Evolutionary conservation across 2,113 vertebrate species (phyloP), one percentile per base, ranked within the genome.

Genomic region (Ariopsis seemanni): DNA sequence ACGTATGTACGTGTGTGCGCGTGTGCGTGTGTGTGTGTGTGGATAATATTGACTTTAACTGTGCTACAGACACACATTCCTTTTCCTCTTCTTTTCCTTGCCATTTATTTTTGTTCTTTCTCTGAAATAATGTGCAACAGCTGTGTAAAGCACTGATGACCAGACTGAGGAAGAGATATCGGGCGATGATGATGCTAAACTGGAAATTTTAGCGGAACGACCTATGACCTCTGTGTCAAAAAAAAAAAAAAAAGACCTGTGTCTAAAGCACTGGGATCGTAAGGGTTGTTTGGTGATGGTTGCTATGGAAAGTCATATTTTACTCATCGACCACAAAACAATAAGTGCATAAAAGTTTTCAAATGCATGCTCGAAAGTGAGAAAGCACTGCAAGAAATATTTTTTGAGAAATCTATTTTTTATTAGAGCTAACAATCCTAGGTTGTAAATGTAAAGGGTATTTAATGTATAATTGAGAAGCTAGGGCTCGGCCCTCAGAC

Each of bases 381-480:
- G 75, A 96, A 96, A 97, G 96, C 95, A 96, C 96, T 97, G 97
- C 97, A 96, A 97, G 96, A 98, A 71, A 96, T 99, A 98, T 98
- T 96, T 96, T 98, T 98, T 95, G 97, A 97, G 94, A 98, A 97
- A 97, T 97, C 95, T 98, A 99, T 99, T 99, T 99, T 82, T 99
- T 99, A 97, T 97, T 99, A 98, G 97, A 93, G 95, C 96, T 98
- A 99, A 99, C 94, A 96, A 94, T 97, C 95, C 93, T 97, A 97
- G 96, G 95, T 96, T 98, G 97, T 99, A 97, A 97, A 99, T 99
- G 97, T 97, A 97, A 82, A 96, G 96, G 94, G 95, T 97, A 96
- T 97, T 97, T 97, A 97, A 99, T 97, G 95, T 96, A 93, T 92
- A 96, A 97, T 96, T 96, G 97, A 96, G 96, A 97, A 93, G 95